Percentiles rank a stretch among this genome's conserved stretches.
Evolutionary conservation across 2,113 vertebrate genomes (phyloP).

Genomic region (Cephalopholis sonnerati): DNA sequence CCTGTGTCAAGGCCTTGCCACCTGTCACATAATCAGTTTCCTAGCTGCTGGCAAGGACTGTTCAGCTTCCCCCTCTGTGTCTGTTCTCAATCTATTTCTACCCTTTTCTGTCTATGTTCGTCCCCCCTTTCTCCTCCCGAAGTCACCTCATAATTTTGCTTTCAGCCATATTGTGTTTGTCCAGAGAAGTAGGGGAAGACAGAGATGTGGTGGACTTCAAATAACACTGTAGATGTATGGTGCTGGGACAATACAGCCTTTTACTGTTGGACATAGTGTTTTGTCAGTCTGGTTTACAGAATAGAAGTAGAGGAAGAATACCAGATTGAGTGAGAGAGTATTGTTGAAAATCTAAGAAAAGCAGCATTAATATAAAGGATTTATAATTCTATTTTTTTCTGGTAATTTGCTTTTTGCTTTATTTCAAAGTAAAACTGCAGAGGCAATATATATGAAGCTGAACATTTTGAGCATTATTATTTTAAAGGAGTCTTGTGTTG

Average conservation of each 20-base stretch:
- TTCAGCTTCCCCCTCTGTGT: constrained; percentile 6
- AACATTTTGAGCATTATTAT: too few relatives aligned
- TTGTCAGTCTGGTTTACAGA: neutral
- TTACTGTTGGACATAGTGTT: neutral
- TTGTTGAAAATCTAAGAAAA: too few relatives aligned
- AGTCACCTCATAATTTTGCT: neutral
- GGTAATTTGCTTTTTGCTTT: too few relatives aligned
- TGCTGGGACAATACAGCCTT: neutral
- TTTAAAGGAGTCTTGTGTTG: too few relatives aligned
- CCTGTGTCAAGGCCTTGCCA: constrained; percentile 34
- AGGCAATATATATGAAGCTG: too few relatives aligned
- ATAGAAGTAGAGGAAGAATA: neutral
- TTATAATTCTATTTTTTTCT: too few relatives aligned
- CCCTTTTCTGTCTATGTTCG: constrained; percentile 5
- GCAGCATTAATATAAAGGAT: too few relatives aligned
- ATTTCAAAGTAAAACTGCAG: too few relatives aligned
- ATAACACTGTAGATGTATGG: neutral
- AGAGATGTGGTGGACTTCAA: neutral
- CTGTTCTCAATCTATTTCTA: neutral
- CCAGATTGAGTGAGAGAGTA: too few relatives aligned
- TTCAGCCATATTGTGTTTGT: neutral
- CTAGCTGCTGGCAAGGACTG: neutral
- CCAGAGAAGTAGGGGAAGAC: neutral
- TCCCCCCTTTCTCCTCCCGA: neutral
- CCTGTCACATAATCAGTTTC: constrained; percentile 46